phyloP scores from a whole-genome alignment of 2,888 invertebrate genomes.

The Alentia gelatinosa region DNA sequence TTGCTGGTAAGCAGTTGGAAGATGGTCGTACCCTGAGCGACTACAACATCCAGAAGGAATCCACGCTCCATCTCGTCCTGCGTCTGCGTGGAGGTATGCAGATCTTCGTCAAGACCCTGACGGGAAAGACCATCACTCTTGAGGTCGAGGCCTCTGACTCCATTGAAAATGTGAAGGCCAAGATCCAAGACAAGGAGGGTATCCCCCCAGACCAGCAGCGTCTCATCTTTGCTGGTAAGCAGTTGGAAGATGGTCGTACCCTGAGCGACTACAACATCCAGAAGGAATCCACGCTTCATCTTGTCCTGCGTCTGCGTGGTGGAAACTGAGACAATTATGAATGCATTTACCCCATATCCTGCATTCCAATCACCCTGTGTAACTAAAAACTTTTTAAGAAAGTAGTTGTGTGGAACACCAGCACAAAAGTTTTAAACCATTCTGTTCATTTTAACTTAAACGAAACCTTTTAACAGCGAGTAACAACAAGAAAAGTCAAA shows the following conservation, averaged over 20 bases:
- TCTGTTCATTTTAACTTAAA: no score
- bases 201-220: slow-evolving; percentile 80
- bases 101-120: slow-evolving; percentile 67
- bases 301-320: slow-evolving; percentile 94
- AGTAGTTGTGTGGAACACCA: no score
- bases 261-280: slow-evolving; percentile 97
- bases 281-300: slow-evolving; percentile 95
- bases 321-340: slow-evolving; percentile 83
- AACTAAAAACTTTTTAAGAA: no score
- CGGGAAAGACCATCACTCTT: slow-evolving; percentile 72
- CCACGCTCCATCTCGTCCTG: slow-evolving; percentile 94
- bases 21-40: slow-evolving; percentile 95
- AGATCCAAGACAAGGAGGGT: slow-evolving; percentile 78
- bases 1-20: slow-evolving; percentile 95
- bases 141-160: slow-evolving; percentile 91
- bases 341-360: no score
- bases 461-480: no score
- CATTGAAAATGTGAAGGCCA: slow-evolving; percentile 93
- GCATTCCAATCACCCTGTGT: no score
- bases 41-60: slow-evolving; percentile 97
- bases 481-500: no score
- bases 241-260: slow-evolving; percentile 96
- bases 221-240: slow-evolving; percentile 92
- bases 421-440: no score
- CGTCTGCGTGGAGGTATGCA: slow-evolving; percentile 95